Conservation (phyloP, 2,888 invertebrate species). For the Ariolimax columbianus region DNA sequence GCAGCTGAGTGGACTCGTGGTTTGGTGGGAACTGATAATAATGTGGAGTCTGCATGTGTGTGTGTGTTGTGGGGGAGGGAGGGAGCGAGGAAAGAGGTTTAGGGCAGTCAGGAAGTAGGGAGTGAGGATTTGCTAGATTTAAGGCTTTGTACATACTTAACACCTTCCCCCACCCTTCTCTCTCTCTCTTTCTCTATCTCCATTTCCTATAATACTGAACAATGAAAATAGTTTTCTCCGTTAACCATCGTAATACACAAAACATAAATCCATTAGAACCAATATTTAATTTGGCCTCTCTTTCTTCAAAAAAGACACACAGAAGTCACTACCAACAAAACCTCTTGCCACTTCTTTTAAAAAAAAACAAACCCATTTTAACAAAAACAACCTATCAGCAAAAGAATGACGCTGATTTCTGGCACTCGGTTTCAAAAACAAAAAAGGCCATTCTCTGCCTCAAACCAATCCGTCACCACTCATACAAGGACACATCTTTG, state of each 20-base stretch:
- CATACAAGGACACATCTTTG: conserved; percentile 15
- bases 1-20: too few species aligned
- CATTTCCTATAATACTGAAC: not conserved
- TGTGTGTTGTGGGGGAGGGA: too few species aligned
- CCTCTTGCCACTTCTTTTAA: too few species aligned
- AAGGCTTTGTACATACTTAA: not conserved
- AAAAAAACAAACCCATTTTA: not conserved
- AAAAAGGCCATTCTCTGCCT: not conserved
- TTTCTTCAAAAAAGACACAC: not conserved
- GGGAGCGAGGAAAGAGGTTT: not conserved
- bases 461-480: not conserved
- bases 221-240: not conserved
- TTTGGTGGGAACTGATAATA: too few species aligned
- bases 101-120: not conserved
- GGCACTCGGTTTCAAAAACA: not conserved
- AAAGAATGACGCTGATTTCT: not conserved
- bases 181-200: not conserved
- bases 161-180: too few species aligned
- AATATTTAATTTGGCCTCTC: not conserved
- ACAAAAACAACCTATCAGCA: not conserved
- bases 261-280: not conserved
- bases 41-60: too few species aligned
- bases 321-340: too few species aligned
- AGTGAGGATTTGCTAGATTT: not conserved
- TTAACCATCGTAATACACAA: not conserved